Base-by-base conservation (phyloP, 2,888 invertebrate genomes). In the Latheticus oryzae region DNA sequence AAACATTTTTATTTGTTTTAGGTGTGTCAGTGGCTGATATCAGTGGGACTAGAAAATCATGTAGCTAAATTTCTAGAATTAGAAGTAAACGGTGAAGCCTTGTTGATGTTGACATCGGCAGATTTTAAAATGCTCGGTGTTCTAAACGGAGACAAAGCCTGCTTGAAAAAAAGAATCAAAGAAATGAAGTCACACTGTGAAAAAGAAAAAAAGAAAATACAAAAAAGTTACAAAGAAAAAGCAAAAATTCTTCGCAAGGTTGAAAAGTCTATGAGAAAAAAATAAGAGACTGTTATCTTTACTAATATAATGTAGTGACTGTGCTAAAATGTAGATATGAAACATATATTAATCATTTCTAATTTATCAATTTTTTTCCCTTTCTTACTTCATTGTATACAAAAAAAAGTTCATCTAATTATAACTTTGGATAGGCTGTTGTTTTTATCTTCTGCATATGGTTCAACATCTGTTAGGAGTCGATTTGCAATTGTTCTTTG, bases 1-100 rank as follows among this genome's bases (percentile, higher is more conserved):
- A 26, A 26, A 26, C 3, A 26, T 7, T 3, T 26, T n/a, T 26
- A 19, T 32, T 32, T 40, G 61, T 70, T 70, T 3, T 74, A 95
- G 91, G 95, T 97, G 45, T 93, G 93, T 79, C 93, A 95, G 78
- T 97, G 96, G 96, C 82, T 97, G 62, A 81, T 86, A 67, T 84
- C 85, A 12, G 84, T 93, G 64, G 91, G 94, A 24, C 81, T 97
- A 74, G 95, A 95, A 76, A 89, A 92, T 53, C 91, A 93, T 80
- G 89, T 92, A 67, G 85, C 91, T 38, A 91, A 92, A 70, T 95
- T 97, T 78, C 87, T 91, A 47, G 91, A 93, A 70, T 88, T 93
- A 69, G 90, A 91, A 73, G 90, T 98, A 45, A 93, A 92, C 77
- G 98, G 98, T 11, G 84, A 87, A 21, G 88, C 92, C 47, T 83